Evolutionary conservation across 2,888 invertebrate species (phyloP), one percentile per base, ranked within the genome.

Genomic region (Calephelis perditalis): DNA sequence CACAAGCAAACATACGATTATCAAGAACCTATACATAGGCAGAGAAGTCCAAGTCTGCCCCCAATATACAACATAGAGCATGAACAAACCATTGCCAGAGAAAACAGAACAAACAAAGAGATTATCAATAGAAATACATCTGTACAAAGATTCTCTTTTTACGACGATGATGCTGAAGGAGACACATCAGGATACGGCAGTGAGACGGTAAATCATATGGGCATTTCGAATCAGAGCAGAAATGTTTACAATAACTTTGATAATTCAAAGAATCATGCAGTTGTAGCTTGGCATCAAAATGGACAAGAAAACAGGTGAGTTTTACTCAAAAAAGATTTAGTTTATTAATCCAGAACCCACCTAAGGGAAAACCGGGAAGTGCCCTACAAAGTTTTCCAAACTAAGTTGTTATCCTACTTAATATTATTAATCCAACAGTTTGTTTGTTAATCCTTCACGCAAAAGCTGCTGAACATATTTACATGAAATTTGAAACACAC

Each of bases 181-280:
- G 96, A 96, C 74, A 96, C 96, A 60, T 96, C 96, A 43, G 96
- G 96, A 46, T 96, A 96, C 82, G 95, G 95, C 57, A 96, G 96
- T 77, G 96, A 96, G 76, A 95, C 94, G 57, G 82, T 92, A 10
- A 92, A 92, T 74, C 91, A 92, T 63, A 91, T 82, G 77, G 82
- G 82, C 59, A 68, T 68, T 49, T 78, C 77, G 67, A 75, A 73
- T 65, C 78, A 75, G 61, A 78, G 74, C 64, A 72, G 74, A 36
- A 72, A 73, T 5, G 67, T 81, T 54, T 76, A 78, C 49, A 79
- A 79, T 37, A 68, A 70, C 60, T 71, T 63, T 12, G 71, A 66
- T 62, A 70, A 73, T 57, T 73, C 72, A 55, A 81, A 76, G 64
- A 64, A 64, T 43, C 63, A 68, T 15, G 82, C 86, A 7, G 81